Evolutionary conservation across 2,113 vertebrate genomes (phyloP).

Genomic region (Silurus meridionalis): DNA sequence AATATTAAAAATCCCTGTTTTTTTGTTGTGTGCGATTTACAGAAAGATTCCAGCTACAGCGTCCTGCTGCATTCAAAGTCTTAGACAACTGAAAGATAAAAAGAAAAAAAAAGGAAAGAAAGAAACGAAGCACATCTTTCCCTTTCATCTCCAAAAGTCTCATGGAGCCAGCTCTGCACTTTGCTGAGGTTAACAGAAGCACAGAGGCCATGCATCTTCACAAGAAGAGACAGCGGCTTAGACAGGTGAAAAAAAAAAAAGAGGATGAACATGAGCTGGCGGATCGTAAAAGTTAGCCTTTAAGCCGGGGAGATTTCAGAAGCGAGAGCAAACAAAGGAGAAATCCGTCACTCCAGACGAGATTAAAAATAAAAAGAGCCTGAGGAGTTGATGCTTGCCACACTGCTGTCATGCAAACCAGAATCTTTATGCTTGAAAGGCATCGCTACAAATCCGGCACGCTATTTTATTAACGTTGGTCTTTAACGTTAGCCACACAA

Average conservation of each 20-base stretch:
- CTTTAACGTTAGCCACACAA: not conserved
- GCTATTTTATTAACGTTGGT: not conserved
- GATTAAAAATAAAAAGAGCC: not conserved
- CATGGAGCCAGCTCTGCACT: not conserved
- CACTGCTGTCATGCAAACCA: not conserved
- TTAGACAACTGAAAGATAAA: not conserved
- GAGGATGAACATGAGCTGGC: conserved; percentile 2
- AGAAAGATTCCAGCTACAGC: not conserved
- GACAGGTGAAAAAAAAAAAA: conserved; percentile 17
- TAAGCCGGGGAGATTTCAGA: conserved; percentile 27
- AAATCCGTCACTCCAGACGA: conserved; percentile 7
- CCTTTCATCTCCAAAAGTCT: conserved; percentile 15
- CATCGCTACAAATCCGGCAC: not conserved
- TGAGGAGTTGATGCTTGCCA: not conserved
- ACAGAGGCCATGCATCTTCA: not conserved
- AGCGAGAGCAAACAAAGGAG: not conserved
- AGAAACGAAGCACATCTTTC: not conserved
- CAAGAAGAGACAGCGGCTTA: not conserved
- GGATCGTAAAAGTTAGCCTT: conserved; percentile 17
- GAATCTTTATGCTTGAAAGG: not conserved
- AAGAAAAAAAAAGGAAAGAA: not conserved
- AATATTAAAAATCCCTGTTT: no score
- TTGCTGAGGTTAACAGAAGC: not conserved
- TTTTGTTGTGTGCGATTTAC: not conserved
- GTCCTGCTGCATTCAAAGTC: not conserved